Conservation (phyloP, 35 echinoderm and acorn worm species). For the Nesometra sesokonis region DNA sequence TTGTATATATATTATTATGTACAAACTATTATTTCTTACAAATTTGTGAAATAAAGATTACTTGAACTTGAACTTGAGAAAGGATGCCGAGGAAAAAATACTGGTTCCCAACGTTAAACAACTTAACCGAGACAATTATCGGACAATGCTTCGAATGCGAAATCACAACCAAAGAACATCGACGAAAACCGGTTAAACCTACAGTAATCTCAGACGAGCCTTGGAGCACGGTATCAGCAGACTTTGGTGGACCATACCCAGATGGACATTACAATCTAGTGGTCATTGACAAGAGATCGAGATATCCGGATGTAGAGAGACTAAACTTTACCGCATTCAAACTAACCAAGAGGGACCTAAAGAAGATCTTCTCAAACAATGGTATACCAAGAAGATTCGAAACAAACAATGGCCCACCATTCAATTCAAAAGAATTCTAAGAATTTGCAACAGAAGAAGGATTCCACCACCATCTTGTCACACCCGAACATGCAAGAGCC, state of each 20-base stretch:
- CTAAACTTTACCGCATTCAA: slow-evolving; percentile 25
- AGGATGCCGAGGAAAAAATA: slow-evolving; percentile 43
- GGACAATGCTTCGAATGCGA: slow-evolving; percentile 40
- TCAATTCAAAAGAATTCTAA: slow-evolving; percentile 50
- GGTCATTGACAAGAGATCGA: slow-evolving; percentile 38
- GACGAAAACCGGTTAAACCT: not conserved
- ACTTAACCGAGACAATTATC: slow-evolving; percentile 27
- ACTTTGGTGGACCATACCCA: slow-evolving; percentile 63
- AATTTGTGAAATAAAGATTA: no score
- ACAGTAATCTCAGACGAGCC: slow-evolving; percentile 45
- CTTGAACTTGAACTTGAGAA: no score
- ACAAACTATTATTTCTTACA: no score
- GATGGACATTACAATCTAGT: slow-evolving; percentile 63
- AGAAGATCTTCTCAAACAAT: slow-evolving; percentile 55
- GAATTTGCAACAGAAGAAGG: slow-evolving; percentile 39
- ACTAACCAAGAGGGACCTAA: slow-evolving; percentile 18
- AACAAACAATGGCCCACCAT: slow-evolving; percentile 45
- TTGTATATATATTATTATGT: no score
- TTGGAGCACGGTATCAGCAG: slow-evolving; percentile 40
- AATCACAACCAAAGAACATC: not conserved
- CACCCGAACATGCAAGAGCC: slow-evolving; percentile 43
- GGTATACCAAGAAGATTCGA: slow-evolving; percentile 33
- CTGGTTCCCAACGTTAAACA: slow-evolving; percentile 52
- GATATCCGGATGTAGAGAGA: slow-evolving; percentile 38
- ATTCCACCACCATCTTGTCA: slow-evolving; percentile 33